Evolutionary conservation across 2,888 invertebrate species (phyloP).

Genomic region (Nomada fucata): DNA sequence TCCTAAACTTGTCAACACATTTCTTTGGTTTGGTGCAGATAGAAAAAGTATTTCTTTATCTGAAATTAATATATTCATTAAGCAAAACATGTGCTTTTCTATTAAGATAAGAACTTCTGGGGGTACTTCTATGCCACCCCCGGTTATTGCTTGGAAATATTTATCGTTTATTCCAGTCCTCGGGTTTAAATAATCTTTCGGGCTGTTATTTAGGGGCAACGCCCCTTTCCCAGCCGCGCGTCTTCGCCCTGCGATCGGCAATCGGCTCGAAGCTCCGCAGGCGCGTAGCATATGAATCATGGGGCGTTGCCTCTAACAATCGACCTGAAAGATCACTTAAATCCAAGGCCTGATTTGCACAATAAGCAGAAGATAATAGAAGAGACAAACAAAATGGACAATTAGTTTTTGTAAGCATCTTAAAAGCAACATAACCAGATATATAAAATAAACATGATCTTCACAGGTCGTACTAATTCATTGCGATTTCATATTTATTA

Average conservation of each 20-base stretch:
- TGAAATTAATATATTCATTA: neutral
- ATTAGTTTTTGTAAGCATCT: neutral
- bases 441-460: slow-evolving; percentile 5
- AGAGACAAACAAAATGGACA: neutral
- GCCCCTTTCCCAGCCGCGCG: too few relatives aligned
- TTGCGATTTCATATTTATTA: too few relatives aligned
- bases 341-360: too few relatives aligned
- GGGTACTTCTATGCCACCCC: neutral
- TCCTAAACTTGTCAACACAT: slow-evolving; percentile 1
- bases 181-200: too few relatives aligned
- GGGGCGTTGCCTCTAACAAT: too few relatives aligned
- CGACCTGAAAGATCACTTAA: too few relatives aligned
- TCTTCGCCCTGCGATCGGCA: too few relatives aligned
- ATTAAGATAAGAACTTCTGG: slow-evolving; percentile 1
- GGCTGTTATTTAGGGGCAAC: too few relatives aligned
- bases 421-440: neutral
- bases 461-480: neutral
- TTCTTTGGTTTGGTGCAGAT: neutral
- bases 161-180: too few relatives aligned
- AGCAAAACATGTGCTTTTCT: neutral
- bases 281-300: too few relatives aligned
- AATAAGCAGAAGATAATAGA: neutral
- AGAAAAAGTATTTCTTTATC: neutral
- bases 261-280: too few relatives aligned
- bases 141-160: neutral